Conservation (phyloP, 2,888 invertebrate genomes). For the Tuta absoluta region DNA sequence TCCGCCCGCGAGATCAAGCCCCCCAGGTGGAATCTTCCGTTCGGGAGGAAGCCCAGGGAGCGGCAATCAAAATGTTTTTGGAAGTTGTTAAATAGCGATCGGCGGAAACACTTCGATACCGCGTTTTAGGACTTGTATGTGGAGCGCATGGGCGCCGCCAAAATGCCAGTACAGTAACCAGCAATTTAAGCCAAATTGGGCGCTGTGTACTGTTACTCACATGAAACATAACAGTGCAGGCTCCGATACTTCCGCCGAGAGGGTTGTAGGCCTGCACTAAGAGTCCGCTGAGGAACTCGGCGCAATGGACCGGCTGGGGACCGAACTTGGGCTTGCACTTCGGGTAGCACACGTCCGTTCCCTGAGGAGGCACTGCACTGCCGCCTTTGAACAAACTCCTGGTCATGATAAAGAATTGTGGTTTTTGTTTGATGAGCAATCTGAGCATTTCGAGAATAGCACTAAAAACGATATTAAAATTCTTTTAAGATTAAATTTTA, state of each 20-base stretch:
- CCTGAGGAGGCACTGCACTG: slow-evolving; percentile 31
- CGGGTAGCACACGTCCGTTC: slow-evolving; percentile 31
- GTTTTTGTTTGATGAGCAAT: background rate
- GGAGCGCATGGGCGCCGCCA: too few relatives aligned
- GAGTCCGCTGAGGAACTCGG: slow-evolving; percentile 58
- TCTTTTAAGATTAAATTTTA: too few relatives aligned
- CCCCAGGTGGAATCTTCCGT: too few relatives aligned
- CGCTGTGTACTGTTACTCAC: slow-evolving; percentile 39
- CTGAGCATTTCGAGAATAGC: background rate
- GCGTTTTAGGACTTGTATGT: too few relatives aligned
- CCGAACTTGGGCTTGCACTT: slow-evolving; percentile 56
- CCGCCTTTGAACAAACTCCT: background rate
- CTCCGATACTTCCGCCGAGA: slow-evolving; percentile 52
- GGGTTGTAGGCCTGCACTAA: slow-evolving; percentile 54
- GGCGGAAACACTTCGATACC: too few relatives aligned
- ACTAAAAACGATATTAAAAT: too few relatives aligned
- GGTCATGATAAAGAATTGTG: background rate
- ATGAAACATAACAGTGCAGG: slow-evolving; percentile 70
- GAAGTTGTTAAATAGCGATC: too few relatives aligned
- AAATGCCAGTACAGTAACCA: too few relatives aligned
- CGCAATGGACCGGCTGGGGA: slow-evolving; percentile 55
- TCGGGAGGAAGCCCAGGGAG: too few relatives aligned
- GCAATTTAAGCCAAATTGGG: too few relatives aligned
- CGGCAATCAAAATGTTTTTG: too few relatives aligned
- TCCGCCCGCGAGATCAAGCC: too few relatives aligned